Evolutionary conservation across 2,797 vertebrate species (phyloP), one percentile per base, ranked within the genome.

Genomic region (Dallia pectoralis): DNA sequence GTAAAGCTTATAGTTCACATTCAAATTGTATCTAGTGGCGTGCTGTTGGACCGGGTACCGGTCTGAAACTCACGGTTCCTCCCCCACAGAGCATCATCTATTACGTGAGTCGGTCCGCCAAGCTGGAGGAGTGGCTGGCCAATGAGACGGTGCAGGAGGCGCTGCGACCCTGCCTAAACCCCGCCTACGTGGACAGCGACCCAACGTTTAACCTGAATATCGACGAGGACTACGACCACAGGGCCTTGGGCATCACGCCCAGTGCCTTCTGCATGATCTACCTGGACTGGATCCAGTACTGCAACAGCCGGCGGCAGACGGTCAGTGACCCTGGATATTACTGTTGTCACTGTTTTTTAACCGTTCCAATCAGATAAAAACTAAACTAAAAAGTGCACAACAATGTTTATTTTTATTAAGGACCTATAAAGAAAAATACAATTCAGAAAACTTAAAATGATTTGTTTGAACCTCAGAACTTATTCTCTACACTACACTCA

Each of bases 131-230:
- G 51, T 99, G 97, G 97, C 91, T 99, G 75, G 93, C 95, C 27
- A 99, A 98, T 5, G 97, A 99, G 88, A 95, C 95, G 0, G 96
- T 99, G 94, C 96, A 94, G 84, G 97, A 99, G 47, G 97, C 97
- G 36, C 90, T 99, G 30, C 91, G 93, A 65, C 89, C 90, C 0
- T 99, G 96, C 73, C 87, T 93, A 0, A 96, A 98, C 87, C 93
- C 94, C 74, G 96, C 97, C 86, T 99, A 99, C 0, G 97, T 99
- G 4, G 97, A 99, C 81, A 94, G 99, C 73, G 97, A 99, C 85
- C 97, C 97, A 4, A 99, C 97, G 0, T 99, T 99, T 87, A 99
- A 99, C 82, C 97, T 97, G 74, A 99, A 99, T 89, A 98, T 98
- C 47, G 97, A 99, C 63, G 97, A 99, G 86, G 97, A 99, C 89